Conservation (phyloP, 2,113 vertebrate genomes). For the Apus apus region DNA sequence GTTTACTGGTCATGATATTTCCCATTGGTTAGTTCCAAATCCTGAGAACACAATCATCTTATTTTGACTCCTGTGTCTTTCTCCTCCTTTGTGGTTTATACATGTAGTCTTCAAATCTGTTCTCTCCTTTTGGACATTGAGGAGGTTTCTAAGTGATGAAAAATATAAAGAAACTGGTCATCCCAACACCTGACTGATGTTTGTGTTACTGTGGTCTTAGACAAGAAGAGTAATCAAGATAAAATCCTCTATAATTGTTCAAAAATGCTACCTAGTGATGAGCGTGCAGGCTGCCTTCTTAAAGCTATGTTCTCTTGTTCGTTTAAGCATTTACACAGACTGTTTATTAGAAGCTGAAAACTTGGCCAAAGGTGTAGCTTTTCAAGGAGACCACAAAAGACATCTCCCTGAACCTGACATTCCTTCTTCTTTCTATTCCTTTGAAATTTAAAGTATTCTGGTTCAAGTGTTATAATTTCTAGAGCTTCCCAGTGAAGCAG, state of each 20-base stretch:
- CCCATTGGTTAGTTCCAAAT: background rate
- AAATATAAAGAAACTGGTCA: background rate
- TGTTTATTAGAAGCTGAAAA: background rate
- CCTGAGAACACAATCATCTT: background rate
- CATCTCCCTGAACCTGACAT: background rate
- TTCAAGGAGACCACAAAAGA: background rate
- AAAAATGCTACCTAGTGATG: background rate
- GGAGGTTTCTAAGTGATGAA: background rate
- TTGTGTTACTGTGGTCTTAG: background rate
- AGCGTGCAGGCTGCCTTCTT: background rate
- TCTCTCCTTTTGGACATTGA: background rate
- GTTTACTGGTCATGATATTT: background rate
- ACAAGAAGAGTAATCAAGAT: background rate
- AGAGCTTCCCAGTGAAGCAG: background rate
- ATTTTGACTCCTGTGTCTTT: background rate
- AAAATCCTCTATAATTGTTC: background rate
- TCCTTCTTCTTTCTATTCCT: background rate
- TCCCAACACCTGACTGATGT: background rate
- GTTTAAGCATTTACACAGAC: background rate
- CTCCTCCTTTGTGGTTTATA: background rate
- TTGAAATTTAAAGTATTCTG: slow-evolving; percentile 1
- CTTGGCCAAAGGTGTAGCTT: slow-evolving; percentile 2
- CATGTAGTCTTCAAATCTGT: background rate
- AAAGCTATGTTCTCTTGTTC: background rate
- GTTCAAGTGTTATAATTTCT: background rate